Percentiles rank a stretch among this genome's conserved stretches.
These are phyloP conservation scores for Spinus pinus DNA, from an alignment of 2,797 vertebrate species.

Conservation along the genomic window DNA sequence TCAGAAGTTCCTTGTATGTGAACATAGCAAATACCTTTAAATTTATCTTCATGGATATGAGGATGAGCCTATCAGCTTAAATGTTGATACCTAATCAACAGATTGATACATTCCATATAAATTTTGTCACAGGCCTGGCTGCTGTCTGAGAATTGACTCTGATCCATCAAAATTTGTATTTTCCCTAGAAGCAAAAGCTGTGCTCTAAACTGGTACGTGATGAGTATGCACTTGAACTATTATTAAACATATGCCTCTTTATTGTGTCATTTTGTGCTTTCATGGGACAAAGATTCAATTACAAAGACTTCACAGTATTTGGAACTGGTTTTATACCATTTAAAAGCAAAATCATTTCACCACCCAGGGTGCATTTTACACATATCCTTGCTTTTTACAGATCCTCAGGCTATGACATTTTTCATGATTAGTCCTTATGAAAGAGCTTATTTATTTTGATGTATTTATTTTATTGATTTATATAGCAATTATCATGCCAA, in stretches of 20 bases:
- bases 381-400: neutral
- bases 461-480: constrained; percentile 30
- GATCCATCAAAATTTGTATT: neutral
- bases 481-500: neutral
- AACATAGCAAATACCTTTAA: neutral
- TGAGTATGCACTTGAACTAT: neutral
- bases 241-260: neutral
- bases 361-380: neutral
- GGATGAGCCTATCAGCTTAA: neutral
- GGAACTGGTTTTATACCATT: neutral
- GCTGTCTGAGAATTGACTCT: neutral
- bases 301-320: neutral
- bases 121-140: neutral
- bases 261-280: neutral
- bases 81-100: neutral
- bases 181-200: neutral
- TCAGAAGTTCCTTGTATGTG: neutral
- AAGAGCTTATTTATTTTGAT: neutral
- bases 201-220: neutral
- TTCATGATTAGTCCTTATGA: constrained; percentile 5
- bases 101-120: neutral
- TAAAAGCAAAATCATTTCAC: neutral
- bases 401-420: neutral
- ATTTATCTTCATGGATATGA: neutral
- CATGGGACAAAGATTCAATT: neutral